Percentiles rank a stretch among this genome's conserved stretches.
These are phyloP conservation scores for Atta texana DNA, from an alignment of 1,140 invertebrate species.

Conservation along the genomic window DNA sequence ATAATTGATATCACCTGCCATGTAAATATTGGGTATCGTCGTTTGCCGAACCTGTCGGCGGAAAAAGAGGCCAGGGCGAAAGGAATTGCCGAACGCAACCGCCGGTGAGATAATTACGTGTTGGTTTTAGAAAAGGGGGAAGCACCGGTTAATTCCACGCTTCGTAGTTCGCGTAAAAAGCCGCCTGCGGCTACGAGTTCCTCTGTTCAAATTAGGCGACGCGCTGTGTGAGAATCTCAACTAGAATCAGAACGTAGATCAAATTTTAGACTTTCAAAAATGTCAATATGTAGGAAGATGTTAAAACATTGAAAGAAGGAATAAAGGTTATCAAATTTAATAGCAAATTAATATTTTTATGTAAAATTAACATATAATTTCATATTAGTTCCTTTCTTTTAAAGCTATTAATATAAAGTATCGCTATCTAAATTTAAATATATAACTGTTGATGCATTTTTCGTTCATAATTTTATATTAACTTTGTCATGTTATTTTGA, in stretches of 20 bases:
- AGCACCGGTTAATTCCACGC: slow-evolving; percentile 83
- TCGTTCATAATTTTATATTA: neutral
- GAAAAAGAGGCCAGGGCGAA: slow-evolving; percentile 68
- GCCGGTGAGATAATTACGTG: slow-evolving; percentile 85
- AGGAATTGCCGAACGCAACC: slow-evolving; percentile 81
- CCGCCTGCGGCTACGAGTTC: slow-evolving; percentile 51
- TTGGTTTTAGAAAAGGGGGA: slow-evolving; percentile 86
- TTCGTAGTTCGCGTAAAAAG: slow-evolving; percentile 64
- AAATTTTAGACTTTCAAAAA: neutral
- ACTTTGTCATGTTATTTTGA: neutral
- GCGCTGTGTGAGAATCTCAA: slow-evolving; percentile 23
- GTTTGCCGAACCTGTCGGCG: slow-evolving; percentile 71
- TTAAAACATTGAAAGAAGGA: neutral
- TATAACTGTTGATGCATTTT: neutral
- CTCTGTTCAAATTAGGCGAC: slow-evolving; percentile 48
- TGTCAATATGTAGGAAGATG: neutral
- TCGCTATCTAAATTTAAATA: neutral
- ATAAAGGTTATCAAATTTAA: neutral
- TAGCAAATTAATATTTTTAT: neutral
- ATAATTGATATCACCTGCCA: slow-evolving; percentile 86
- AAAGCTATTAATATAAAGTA: neutral
- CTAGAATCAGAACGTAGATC: slow-evolving; percentile 14
- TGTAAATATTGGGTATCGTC: slow-evolving; percentile 84
- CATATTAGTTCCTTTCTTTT: neutral
- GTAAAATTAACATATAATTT: neutral